Evolutionary conservation across 2,113 vertebrate genomes (phyloP).

Genomic region (Orthonyx spaldingii): DNA sequence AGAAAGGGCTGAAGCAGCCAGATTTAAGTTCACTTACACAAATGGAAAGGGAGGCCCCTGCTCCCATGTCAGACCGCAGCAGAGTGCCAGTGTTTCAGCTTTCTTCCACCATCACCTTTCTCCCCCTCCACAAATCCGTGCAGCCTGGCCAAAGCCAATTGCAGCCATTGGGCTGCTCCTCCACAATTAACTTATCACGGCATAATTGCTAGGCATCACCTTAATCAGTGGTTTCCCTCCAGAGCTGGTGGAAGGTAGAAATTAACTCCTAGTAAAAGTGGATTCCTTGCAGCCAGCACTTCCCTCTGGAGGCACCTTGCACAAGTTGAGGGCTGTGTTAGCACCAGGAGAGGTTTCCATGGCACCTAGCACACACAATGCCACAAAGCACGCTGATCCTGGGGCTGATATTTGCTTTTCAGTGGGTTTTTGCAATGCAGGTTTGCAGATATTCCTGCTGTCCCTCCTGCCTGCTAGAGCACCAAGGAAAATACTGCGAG

Average conservation of each 20-base stretch:
- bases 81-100: background rate
- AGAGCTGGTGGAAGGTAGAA: background rate
- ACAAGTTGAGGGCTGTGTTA: background rate
- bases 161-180: background rate
- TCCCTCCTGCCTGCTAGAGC: background rate
- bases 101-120: background rate
- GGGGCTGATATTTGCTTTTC: background rate
- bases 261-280: background rate
- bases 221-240: background rate
- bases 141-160: background rate
- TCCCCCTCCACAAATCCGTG: background rate
- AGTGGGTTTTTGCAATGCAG: background rate
- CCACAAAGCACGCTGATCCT: background rate
- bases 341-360: conserved; percentile 41
- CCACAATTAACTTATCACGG: background rate
- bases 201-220: background rate
- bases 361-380: background rate
- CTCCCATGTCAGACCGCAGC: conserved; percentile 65
- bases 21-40: conserved; percentile 72
- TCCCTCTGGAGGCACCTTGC: background rate
- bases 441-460: background rate
- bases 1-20: background rate
- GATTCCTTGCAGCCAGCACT: background rate
- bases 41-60: conserved; percentile 70
- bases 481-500: background rate